Evolutionary conservation across 2,797 vertebrate genomes (phyloP).

Genomic region (Scolopax bukidnonensis): DNA sequence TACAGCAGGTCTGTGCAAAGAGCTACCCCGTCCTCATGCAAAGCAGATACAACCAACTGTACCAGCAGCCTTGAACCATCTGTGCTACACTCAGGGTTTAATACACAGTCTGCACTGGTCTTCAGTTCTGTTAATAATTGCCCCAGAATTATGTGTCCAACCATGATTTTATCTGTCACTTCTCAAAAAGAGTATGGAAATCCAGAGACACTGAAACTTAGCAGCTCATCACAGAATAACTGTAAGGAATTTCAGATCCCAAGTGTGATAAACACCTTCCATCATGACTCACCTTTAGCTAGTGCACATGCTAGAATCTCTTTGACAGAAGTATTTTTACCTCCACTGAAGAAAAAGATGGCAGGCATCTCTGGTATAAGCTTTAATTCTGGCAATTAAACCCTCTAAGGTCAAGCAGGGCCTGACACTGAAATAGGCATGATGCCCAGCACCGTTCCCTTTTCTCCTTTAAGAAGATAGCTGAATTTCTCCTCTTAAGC

Average conservation of each 20-base stretch:
- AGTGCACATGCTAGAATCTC: background rate
- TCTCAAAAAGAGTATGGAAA: background rate
- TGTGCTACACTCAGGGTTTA: background rate
- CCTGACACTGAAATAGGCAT: background rate
- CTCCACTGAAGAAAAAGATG: background rate
- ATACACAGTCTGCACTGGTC: background rate
- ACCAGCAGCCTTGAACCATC: background rate
- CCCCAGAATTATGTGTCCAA: background rate
- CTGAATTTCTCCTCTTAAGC: background rate
- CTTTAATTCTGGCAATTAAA: background rate
- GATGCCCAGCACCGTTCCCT: background rate
- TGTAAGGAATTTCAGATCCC: background rate
- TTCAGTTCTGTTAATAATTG: background rate
- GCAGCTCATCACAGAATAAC: background rate
- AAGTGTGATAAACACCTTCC: conserved; percentile 37
- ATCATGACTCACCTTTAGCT: conserved; percentile 5
- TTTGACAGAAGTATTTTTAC: background rate
- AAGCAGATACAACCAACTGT: background rate
- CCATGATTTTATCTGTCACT: background rate
- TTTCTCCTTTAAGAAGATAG: background rate
- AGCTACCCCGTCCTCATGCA: background rate
- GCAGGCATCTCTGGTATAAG: background rate
- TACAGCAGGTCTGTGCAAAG: background rate
- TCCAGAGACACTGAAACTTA: background rate
- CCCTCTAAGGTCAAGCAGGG: background rate